A percentile compares a stretch with the other conserved stretches of the same genome.
phyloP scores from a whole-genome alignment of 2,113 vertebrate genomes.

The Corvus cornix region DNA sequence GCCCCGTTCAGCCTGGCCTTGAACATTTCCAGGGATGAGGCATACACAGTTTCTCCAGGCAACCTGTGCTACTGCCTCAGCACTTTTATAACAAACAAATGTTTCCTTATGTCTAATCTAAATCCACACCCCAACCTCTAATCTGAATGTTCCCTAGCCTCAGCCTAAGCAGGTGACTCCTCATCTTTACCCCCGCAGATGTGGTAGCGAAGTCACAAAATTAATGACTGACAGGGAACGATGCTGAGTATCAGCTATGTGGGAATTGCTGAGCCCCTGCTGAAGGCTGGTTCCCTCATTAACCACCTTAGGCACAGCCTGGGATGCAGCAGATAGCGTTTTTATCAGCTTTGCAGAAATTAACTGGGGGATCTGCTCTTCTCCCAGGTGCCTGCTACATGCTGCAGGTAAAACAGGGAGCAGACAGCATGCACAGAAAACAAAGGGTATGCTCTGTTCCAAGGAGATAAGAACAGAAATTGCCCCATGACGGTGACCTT shows the following conservation, averaged over 20 bases:
- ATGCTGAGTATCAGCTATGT: not conserved
- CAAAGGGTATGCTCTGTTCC: not conserved
- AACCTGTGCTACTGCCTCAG: not conserved
- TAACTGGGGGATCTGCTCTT: not conserved
- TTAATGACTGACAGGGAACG: not conserved
- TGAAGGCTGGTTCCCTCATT: not conserved
- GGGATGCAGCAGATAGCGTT: not conserved
- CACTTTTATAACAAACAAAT: not conserved
- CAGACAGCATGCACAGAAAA: not conserved
- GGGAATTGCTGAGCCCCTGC: not conserved
- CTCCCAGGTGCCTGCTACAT: not conserved
- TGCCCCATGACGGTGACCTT: not conserved
- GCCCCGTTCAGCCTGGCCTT: rapidly evolving
- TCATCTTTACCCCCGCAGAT: not conserved
- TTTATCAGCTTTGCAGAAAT: not conserved
- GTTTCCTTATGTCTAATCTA: not conserved
- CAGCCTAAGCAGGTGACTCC: not conserved
- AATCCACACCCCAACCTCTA: not conserved
- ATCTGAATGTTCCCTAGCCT: not conserved
- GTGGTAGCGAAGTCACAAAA: rapidly evolving
- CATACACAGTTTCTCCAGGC: not conserved
- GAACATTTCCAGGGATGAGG: not conserved
- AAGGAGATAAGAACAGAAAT: not conserved
- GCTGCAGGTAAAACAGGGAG: not conserved
- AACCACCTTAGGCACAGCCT: not conserved